Evolutionary conservation across 1,140 invertebrate species (phyloP).

Genomic region (Mesaphorura yosii): DNA sequence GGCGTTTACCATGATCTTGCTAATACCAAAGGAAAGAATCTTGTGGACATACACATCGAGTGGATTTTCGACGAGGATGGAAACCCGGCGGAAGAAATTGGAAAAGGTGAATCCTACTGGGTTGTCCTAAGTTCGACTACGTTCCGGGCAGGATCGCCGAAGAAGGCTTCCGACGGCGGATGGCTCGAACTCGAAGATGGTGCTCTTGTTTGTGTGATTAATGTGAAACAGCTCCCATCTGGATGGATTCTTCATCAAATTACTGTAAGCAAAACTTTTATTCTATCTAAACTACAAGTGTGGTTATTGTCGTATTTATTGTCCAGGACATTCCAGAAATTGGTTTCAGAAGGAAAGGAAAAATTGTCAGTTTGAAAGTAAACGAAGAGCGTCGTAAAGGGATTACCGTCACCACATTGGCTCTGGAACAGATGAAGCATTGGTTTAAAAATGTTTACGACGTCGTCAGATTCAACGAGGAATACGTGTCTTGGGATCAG

Average conservation of each 20-base stretch:
- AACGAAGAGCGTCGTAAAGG: slow-evolving; percentile 19
- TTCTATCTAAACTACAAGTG: not conserved
- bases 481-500: slow-evolving; percentile 8
- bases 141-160: slow-evolving; percentile 16
- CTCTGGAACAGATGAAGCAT: slow-evolving; percentile 8
- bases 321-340: slow-evolving; percentile 17
- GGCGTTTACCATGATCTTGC: slow-evolving; percentile 11
- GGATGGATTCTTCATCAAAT: slow-evolving; percentile 30
- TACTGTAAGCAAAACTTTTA: slow-evolving; percentile 10
- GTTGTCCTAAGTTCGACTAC: slow-evolving; percentile 24
- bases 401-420: slow-evolving; percentile 10
- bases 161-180: slow-evolving; percentile 18
- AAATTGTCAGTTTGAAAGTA: slow-evolving; percentile 2
- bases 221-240: slow-evolving; percentile 24
- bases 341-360: slow-evolving; percentile 7
- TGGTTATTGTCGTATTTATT: not conserved
- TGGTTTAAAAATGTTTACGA: slow-evolving; percentile 21
- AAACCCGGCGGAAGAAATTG: slow-evolving; percentile 23
- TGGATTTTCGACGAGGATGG: slow-evolving; percentile 30
- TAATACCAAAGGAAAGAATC: slow-evolving; percentile 1
- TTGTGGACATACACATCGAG: slow-evolving; percentile 12
- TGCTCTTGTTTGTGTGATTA: slow-evolving; percentile 8
- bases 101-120: slow-evolving; percentile 8
- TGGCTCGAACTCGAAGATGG: slow-evolving; percentile 17
- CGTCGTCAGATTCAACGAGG: slow-evolving; percentile 22